phyloP scores from a whole-genome alignment of 2,888 invertebrate genomes.

The Ennomos quercinarius region DNA sequence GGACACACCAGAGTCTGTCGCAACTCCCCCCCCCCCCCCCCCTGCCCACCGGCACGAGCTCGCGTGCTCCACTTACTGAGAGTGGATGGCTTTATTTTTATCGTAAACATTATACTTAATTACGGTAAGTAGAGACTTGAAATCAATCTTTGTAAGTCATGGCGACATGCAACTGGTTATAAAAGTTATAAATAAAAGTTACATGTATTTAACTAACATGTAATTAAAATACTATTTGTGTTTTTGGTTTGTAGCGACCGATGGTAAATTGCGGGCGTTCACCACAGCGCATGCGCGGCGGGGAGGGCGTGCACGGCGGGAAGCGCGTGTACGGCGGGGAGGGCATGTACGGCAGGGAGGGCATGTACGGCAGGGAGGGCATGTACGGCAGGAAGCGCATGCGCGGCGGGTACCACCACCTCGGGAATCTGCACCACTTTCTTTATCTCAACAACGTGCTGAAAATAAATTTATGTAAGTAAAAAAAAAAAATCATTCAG shows the following conservation, averaged over 20 bases:
- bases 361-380: background rate
- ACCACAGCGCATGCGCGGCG: conserved; percentile 16
- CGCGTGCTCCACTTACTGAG: background rate
- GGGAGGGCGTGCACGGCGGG: conserved; percentile 11
- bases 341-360: conserved; percentile 14
- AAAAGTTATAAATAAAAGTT: background rate
- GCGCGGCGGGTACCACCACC: conserved; percentile 50
- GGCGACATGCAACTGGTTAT: too few species aligned
- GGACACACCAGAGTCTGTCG: conserved; percentile 1
- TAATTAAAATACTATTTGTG: conserved; percentile 11
- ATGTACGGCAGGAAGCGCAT: conserved; percentile 63
- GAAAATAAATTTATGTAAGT: background rate
- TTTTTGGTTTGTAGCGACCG: conserved; percentile 13
- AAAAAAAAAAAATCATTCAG: too few species aligned
- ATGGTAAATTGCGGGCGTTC: conserved; percentile 3
- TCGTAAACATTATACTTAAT: too few species aligned
- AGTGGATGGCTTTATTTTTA: background rate
- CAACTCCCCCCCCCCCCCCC: too few species aligned
- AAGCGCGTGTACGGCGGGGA: background rate
- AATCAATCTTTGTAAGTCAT: too few species aligned
- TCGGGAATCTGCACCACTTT: conserved; percentile 57
- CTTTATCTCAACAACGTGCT: conserved; percentile 12
- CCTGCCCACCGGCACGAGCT: background rate
- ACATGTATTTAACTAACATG: conserved; percentile 11
- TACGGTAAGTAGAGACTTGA: too few species aligned